phyloP scores from a whole-genome alignment of 2,797 vertebrate genomes.

The Carcharodon carcharias region DNA sequence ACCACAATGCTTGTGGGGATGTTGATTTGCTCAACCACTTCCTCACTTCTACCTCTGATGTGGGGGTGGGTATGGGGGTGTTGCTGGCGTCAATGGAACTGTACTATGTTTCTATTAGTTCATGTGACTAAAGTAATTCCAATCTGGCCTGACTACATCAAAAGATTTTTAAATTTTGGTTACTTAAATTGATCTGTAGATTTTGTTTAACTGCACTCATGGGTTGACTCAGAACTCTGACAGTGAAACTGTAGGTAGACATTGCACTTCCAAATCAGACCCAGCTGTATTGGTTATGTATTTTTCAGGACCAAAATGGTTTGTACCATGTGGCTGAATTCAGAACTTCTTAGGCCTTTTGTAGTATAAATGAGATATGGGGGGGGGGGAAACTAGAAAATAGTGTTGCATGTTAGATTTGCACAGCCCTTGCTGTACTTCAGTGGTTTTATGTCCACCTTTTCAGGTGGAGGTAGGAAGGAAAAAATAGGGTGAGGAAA shows the following conservation, averaged over 20 bases:
- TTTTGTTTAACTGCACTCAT: neutral
- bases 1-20: neutral
- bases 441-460: neutral
- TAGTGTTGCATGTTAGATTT: neutral
- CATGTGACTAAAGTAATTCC: neutral
- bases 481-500: too few species aligned
- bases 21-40: neutral
- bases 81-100: neutral
- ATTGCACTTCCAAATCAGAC: neutral
- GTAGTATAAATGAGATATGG: neutral
- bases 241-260: neutral
- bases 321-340: neutral
- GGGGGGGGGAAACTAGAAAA: too few species aligned
- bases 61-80: neutral
- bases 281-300: neutral
- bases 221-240: neutral
- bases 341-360: neutral
- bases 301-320: neutral
- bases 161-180: neutral
- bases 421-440: neutral
- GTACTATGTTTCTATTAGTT: neutral
- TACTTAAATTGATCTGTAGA: neutral
- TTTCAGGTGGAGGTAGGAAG: too few species aligned
- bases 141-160: neutral
- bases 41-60: neutral